Evolutionary conservation across 2,797 vertebrate genomes (phyloP).

Genomic region (Aulostomus chinensis): DNA sequence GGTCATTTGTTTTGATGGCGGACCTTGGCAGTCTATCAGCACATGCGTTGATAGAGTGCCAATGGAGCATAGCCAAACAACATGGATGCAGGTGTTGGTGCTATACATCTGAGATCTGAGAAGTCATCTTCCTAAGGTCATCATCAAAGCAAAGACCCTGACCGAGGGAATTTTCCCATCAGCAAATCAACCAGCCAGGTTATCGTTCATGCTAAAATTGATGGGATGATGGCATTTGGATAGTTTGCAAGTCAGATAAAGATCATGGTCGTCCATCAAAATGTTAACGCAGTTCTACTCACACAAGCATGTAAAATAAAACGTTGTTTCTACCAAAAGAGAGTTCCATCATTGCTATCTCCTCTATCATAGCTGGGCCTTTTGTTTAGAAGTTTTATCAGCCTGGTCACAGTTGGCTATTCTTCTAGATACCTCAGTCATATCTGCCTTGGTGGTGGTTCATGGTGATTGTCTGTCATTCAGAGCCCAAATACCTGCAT

Average conservation of each 20-base stretch:
- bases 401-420: slow-evolving; percentile 26
- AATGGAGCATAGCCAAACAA: slow-evolving; percentile 74
- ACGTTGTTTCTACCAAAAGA: slow-evolving; percentile 16
- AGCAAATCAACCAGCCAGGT: slow-evolving; percentile 49
- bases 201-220: slow-evolving; percentile 64
- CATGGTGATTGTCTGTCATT: slow-evolving; percentile 35
- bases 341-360: slow-evolving; percentile 25
- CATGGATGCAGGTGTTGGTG: slow-evolving; percentile 74
- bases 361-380: slow-evolving; percentile 27
- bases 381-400: slow-evolving; percentile 33
- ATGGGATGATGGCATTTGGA: slow-evolving; percentile 67
- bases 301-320: slow-evolving; percentile 36
- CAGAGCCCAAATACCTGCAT: slow-evolving; percentile 62
- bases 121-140: slow-evolving; percentile 48
- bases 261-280: slow-evolving; percentile 51
- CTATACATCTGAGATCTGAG: slow-evolving; percentile 47
- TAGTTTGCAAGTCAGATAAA: slow-evolving; percentile 63
- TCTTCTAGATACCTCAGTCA: no score
- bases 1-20: slow-evolving; percentile 62
- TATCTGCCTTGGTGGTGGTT: slow-evolving; percentile 57
- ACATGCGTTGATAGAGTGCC: slow-evolving; percentile 53
- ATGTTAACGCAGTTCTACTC: slow-evolving; percentile 48
- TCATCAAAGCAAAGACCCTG: slow-evolving; percentile 67
- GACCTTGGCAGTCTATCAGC: slow-evolving; percentile 55
- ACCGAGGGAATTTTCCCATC: slow-evolving; percentile 42